Evolutionary conservation across 2,797 vertebrate species (phyloP), one percentile per base, ranked within the genome.

Genomic region (Crocodylus rhombifer): DNA sequence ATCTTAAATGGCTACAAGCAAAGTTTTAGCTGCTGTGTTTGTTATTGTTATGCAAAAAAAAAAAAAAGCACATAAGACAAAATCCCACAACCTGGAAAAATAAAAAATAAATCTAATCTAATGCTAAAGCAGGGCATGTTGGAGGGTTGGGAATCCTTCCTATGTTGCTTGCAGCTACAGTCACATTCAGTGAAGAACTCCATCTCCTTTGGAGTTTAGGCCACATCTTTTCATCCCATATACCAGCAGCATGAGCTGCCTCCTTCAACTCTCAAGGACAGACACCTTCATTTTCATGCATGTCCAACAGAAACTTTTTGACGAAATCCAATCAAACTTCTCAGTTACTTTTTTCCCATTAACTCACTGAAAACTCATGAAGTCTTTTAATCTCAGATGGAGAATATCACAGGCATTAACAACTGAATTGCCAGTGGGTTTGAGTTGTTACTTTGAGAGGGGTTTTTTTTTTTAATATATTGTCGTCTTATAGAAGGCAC

Each of bases 361-460:
- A 87, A 17, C 87, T 97, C 87, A 87, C 91, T 94, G 94, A 93
- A 96, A 97, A 95, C 88, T 92, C 67, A 56, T 79, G 80, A 88
- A 96, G 82, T 60, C 14, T 83, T 79, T 55, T 88, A 95, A 86
- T 74, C 86, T 30, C 79, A 65, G 61, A 74, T 90, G 25, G 61
- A 57, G 15, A 83, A 91, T 87, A 80, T 69, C 60, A 25, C 28
- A 62, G 63, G 76, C 71, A 60, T 8, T 73, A 92, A 62, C 69
- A 91, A 65, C 75, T 94, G 88, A 91, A 51, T 73, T 75, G 80
- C 57, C 80, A 67, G 23, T 21, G 84, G 64, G n/a, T 80, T 71
- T 83, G 36, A 60, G 80, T 85, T 80, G 69, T 74, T 77, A n/a
- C 26, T 79, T 51, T 36, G 87, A 2, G 2, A 4, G 11, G 1